Evolutionary conservation across 1,140 invertebrate genomes (phyloP), one percentile per base, ranked within the genome.

Genomic region (Plutomurus gul): DNA sequence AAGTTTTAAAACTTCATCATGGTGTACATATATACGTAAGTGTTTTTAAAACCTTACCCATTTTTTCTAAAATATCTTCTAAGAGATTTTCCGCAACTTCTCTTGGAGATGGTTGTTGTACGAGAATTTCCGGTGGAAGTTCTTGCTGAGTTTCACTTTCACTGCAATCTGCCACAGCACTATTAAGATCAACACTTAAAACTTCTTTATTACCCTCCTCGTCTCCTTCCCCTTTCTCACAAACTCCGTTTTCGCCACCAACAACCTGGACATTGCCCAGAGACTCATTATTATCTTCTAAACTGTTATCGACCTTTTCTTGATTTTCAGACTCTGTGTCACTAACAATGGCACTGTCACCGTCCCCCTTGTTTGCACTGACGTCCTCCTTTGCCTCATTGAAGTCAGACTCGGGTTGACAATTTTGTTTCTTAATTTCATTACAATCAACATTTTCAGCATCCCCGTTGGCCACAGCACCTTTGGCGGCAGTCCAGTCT

Each of bases 61-160:
- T 80, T 73, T 80, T 77, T 33, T 77, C 79, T 22, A 80, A 39
- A 27, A 80, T 72, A 33, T 80, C 60, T 43, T 77, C 71, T 46
- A 80, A 51, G 8, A 80, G 27, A 60, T 80, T 80, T 56, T 80
- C 65, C 5, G 79, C 79, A 73, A 80, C 46, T 73, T 80, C 75
- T 56, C 56, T 60, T 1, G 79, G 79, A 16, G 75, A 72, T 13
- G 75, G 75, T 22, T 76, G 46, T 20, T 76, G 73, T n/a, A 80
- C 40, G 33, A 60, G n/a, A 56, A 79, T 75, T 30, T 30, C 20
- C 13, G 77, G 77, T 27, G 30, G 40, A 27, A n/a, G 1, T 11
- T 40, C 75, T n/a, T n/a, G n/a, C n/a, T n/a, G n/a, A n/a, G n/a
- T n/a, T 51, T 65, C 56, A n/a, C 13, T 3, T 76, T 10, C n/a